phyloP scores from a whole-genome alignment of 2,113 vertebrate genomes.

The Empidonax alnorum region DNA sequence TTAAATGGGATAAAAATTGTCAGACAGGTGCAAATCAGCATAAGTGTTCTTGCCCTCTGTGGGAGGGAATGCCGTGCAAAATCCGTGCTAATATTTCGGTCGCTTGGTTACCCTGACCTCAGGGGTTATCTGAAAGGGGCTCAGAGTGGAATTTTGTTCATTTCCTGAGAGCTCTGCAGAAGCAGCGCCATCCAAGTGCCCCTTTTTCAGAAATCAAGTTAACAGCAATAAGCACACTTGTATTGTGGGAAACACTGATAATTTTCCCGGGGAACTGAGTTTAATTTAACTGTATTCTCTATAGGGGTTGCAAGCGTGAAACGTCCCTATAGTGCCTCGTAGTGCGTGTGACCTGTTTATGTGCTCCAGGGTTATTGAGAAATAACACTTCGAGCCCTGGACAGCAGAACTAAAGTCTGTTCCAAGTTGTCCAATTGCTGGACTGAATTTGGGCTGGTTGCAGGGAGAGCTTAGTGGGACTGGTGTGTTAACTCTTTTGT shows the following conservation, averaged over 20 bases:
- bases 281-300: not conserved
- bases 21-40: slow-evolving; percentile 9
- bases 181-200: not conserved
- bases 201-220: not conserved
- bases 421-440: not conserved
- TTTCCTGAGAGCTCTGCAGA: slow-evolving; percentile 52
- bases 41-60: not conserved
- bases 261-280: not conserved
- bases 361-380: not conserved
- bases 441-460: not conserved
- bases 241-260: not conserved
- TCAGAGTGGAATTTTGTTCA: slow-evolving; percentile 49
- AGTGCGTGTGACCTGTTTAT: not conserved
- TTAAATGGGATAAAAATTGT: slow-evolving; percentile 16
- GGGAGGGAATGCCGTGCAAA: slow-evolving; percentile 8
- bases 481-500: not conserved
- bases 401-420: not conserved
- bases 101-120: slow-evolving; percentile 53
- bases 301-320: not conserved
- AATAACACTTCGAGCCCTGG: slow-evolving; percentile 11
- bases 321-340: rapidly evolving
- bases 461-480: not conserved
- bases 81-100: not conserved
- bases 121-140: slow-evolving; percentile 58
- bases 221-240: not conserved